Percentiles rank a stretch among this genome's conserved stretches.
These are phyloP conservation scores for Alces alces DNA, from an alignment of 2,113 vertebrate genomes.

Conservation along the genomic window DNA sequence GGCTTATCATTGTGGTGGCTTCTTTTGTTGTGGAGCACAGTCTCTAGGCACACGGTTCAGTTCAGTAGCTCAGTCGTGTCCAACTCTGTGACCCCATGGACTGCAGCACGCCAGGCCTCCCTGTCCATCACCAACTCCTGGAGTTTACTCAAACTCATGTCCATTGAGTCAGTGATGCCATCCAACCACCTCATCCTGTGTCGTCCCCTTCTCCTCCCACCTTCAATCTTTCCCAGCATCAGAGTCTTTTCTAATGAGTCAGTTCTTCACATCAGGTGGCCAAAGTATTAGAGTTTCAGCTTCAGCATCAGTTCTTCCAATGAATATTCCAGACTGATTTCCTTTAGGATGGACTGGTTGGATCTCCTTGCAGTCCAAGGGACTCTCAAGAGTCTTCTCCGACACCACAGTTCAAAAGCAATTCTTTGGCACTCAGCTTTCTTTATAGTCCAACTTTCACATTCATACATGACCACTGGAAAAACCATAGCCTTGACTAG, in stretches of 20 bases:
- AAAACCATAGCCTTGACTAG: neutral
- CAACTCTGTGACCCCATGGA: neutral
- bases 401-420: neutral
- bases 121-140: accelerated
- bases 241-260: neutral
- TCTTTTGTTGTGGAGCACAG: neutral
- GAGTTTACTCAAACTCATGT: neutral
- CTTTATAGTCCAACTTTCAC: neutral
- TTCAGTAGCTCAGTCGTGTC: neutral
- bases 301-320: neutral
- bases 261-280: neutral
- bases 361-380: neutral
- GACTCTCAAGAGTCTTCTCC: neutral
- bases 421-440: accelerated
- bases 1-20: neutral
- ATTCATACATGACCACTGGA: neutral
- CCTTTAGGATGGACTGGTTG: neutral
- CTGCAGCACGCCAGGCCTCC: neutral
- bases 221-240: neutral
- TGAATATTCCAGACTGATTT: neutral
- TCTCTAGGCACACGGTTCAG: neutral
- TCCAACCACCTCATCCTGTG: neutral
- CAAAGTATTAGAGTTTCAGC: neutral
- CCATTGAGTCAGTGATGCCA: neutral
- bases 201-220: accelerated